These are phyloP conservation scores for Belonocnema kinseyi DNA, from an alignment of 1,140 invertebrate species.

Conservation along the genomic window DNA sequence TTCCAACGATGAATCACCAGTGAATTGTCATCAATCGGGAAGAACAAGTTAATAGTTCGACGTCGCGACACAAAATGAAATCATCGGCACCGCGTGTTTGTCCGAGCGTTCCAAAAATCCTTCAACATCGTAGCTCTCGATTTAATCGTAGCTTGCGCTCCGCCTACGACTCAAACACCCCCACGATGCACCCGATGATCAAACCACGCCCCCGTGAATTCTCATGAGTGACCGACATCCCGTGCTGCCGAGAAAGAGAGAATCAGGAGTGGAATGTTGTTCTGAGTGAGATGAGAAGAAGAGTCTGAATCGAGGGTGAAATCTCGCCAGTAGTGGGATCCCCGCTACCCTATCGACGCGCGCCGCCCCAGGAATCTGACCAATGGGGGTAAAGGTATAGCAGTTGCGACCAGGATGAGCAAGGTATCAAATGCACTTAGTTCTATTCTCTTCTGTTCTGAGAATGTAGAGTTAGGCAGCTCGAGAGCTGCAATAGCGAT, in stretches of 20 bases:
- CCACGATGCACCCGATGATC: slow-evolving; percentile 42
- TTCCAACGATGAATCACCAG: slow-evolving; percentile 26
- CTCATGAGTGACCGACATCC: slow-evolving; percentile 6
- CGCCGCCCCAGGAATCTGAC: slow-evolving; percentile 24
- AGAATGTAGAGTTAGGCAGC: slow-evolving; percentile 37
- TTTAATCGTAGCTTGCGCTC: slow-evolving; percentile 52
- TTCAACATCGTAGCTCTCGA: slow-evolving; percentile 50
- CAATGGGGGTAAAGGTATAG: slow-evolving; percentile 17
- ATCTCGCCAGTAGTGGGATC: background rate
- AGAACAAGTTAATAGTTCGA: slow-evolving; percentile 50
- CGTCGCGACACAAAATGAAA: slow-evolving; percentile 61
- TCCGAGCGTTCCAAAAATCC: slow-evolving; percentile 46
- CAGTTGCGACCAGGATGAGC: slow-evolving; percentile 7
- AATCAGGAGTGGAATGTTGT: background rate
- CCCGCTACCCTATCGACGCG: slow-evolving; percentile 23
- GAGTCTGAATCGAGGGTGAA: slow-evolving; percentile 23
- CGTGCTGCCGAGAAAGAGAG: background rate
- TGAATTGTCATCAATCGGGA: background rate
- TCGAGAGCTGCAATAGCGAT: slow-evolving; percentile 22
- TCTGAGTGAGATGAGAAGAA: slow-evolving; percentile 17
- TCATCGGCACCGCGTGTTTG: slow-evolving; percentile 46
- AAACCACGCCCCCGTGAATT: slow-evolving; percentile 41
- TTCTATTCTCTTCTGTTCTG: slow-evolving; percentile 32
- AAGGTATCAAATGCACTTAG: slow-evolving; percentile 28
- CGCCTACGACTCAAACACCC: slow-evolving; percentile 49